Evolutionary conservation across 2,797 vertebrate genomes (phyloP).

Genomic region (Mus minutoides): DNA sequence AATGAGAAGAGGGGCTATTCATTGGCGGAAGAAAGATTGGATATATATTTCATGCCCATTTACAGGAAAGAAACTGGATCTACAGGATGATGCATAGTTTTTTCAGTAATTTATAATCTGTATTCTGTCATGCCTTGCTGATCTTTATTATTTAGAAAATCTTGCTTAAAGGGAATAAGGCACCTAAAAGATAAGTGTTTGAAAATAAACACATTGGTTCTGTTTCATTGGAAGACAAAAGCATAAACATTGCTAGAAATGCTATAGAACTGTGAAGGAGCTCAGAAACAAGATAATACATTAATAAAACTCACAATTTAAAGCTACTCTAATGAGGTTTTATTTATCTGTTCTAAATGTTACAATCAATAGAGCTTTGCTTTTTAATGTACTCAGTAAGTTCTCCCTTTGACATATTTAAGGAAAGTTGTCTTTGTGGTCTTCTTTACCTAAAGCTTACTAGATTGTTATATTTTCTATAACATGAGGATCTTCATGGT

Average conservation of each 20-base stretch:
- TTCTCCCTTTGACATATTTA: neutral
- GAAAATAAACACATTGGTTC: slow-evolving; percentile 28
- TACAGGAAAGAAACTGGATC: neutral
- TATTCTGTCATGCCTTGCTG: neutral
- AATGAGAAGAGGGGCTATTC: neutral
- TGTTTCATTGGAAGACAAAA: neutral
- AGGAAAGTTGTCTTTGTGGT: neutral
- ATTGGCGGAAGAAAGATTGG: neutral
- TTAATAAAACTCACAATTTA: slow-evolving; percentile 7
- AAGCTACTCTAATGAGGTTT: slow-evolving; percentile 5
- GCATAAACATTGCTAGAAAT: neutral
- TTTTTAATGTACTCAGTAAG: neutral
- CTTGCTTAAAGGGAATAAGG: neutral
- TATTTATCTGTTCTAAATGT: neutral
- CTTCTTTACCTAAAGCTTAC: neutral
- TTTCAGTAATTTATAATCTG: neutral
- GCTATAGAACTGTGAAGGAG: neutral
- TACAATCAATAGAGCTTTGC: neutral
- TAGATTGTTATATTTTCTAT: neutral
- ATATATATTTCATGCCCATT: neutral
- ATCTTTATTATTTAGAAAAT: neutral
- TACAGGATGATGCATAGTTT: neutral
- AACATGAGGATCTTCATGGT: neutral
- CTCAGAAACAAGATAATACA: neutral
- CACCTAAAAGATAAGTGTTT: neutral